These are phyloP conservation scores for Fragum fragum DNA, from an alignment of 2,888 invertebrate genomes.

Conservation along the genomic window DNA sequence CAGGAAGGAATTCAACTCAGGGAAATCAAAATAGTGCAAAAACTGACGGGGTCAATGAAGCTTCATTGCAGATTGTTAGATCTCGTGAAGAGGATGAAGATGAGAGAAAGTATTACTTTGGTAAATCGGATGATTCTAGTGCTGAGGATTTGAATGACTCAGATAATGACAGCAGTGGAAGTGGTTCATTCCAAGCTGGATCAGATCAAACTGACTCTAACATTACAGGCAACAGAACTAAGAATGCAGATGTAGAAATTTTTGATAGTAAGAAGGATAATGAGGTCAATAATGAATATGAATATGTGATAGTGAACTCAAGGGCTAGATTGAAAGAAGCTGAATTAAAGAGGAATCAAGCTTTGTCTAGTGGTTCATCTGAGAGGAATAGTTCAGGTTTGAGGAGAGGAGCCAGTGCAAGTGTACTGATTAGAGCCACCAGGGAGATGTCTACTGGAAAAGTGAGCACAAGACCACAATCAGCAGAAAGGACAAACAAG, in stretches of 20 bases:
- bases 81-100: neutral
- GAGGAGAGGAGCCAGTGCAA: slow-evolving; percentile 41
- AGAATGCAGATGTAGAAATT: neutral
- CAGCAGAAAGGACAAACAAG: slow-evolving; percentile 27
- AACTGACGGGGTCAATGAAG: neutral
- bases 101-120: slow-evolving; percentile 1
- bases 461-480: slow-evolving; percentile 28
- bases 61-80: neutral
- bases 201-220: neutral
- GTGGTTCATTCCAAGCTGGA: neutral
- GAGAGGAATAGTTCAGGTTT: slow-evolving; percentile 26
- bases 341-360: slow-evolving; percentile 21
- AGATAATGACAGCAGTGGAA: neutral
- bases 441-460: slow-evolving; percentile 43
- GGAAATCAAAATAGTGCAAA: neutral
- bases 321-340: slow-evolving; percentile 21
- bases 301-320: slow-evolving; percentile 27
- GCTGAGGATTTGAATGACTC: slow-evolving; percentile 9
- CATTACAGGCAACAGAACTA: neutral
- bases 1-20: neutral
- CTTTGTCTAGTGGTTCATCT: slow-evolving; percentile 9
- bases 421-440: slow-evolving; percentile 22
- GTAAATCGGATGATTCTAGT: slow-evolving; percentile 15
- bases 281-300: slow-evolving; percentile 18
- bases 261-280: neutral